Evolutionary conservation across 2,113 vertebrate genomes (phyloP).

Genomic region (Formicarius rufipectus): DNA sequence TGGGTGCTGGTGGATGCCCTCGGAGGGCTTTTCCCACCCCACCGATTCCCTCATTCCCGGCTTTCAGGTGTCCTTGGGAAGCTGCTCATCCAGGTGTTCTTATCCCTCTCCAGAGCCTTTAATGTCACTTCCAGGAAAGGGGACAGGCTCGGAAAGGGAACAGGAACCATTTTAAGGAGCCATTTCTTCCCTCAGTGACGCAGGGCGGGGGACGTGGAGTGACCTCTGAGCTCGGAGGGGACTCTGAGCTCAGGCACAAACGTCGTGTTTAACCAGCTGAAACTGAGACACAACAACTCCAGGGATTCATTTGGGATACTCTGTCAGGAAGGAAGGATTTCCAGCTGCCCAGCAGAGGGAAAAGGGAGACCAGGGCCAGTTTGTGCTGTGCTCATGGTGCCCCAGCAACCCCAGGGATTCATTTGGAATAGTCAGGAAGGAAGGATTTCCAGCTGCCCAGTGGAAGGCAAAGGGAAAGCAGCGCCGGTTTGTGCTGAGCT

Average conservation of each 20-base stretch:
- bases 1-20: too few relatives aligned
- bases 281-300: too few relatives aligned
- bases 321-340: neutral
- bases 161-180: rapidly evolving
- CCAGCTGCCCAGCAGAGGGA: neutral
- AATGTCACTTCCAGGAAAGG: rapidly evolving
- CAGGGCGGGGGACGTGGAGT: rapidly evolving
- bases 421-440: neutral
- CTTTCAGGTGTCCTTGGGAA: neutral
- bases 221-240: neutral
- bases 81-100: rapidly evolving
- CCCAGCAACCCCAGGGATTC: neutral
- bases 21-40: neutral
- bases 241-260: rapidly evolving
- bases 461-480: neutral
- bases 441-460: neutral
- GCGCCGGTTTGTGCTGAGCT: neutral
- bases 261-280: rapidly evolving
- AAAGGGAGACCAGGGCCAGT: neutral
- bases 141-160: neutral
- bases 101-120: rapidly evolving
- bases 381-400: neutral
- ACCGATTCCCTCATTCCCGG: rapidly evolving
- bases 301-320: neutral
- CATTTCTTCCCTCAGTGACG: rapidly evolving